Percentiles rank a stretch among this genome's conserved stretches.
Conservation (phyloP, 2,113 vertebrate species). For the Pollimyrus isidori region DNA sequence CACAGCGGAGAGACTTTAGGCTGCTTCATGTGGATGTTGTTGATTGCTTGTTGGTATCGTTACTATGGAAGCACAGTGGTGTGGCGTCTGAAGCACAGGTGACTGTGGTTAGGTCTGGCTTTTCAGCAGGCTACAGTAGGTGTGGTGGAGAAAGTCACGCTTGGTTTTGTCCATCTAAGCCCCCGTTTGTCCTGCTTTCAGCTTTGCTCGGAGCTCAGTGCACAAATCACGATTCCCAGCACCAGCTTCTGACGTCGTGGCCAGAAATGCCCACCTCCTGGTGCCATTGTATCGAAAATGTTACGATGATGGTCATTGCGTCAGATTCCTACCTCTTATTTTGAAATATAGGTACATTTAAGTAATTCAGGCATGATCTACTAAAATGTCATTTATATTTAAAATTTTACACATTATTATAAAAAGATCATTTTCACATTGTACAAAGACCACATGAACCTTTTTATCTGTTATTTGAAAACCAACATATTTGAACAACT, state of each 20-base stretch:
- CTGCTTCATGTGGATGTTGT: not conserved
- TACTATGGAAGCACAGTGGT: not conserved
- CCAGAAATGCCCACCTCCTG: not conserved
- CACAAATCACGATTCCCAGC: not conserved
- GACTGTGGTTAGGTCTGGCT: not conserved
- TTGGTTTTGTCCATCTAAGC: not conserved
- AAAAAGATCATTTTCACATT: not conserved
- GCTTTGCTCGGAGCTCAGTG: not conserved
- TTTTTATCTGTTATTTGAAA: not conserved
- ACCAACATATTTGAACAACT: not conserved
- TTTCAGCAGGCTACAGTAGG: not conserved
- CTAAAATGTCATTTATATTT: not conserved
- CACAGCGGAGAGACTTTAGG: not conserved
- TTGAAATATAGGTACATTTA: not conserved
- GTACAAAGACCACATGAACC: not conserved
- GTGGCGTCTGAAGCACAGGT: not conserved
- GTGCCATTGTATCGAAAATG: not conserved
- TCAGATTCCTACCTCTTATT: not conserved
- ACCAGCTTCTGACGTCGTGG: not conserved
- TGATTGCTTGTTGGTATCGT: not conserved
- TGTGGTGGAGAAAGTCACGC: not conserved
- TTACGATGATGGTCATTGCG: not conserved
- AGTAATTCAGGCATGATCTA: not conserved
- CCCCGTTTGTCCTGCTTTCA: not conserved
- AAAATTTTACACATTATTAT: not conserved